Base-by-base conservation (phyloP, 1,140 invertebrate genomes). In the Chrysopa pallens region DNA sequence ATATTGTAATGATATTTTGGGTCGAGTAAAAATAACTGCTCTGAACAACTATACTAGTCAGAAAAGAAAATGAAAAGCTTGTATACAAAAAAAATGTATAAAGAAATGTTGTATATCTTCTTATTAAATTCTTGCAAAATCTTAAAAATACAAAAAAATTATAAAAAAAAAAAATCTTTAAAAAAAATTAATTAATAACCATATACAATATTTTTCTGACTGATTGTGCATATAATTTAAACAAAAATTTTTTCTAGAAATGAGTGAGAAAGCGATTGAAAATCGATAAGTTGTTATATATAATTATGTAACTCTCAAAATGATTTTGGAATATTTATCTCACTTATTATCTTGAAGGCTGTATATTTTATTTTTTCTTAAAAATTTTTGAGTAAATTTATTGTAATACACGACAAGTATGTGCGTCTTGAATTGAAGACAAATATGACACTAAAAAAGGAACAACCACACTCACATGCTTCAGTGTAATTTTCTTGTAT, bases 201-300 rank as follows among this genome's bases (percentile, higher is more conserved):
- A 53, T 51, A 53, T 53, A 53, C 51, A 53, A 45, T 53, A 53
- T 53, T 53, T 53, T 53, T 53, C 48, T 53, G 51, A 52, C 47
- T 50, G 47, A 50, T 47, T 40, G 43, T 47, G 45, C 48, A 44
- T 51, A 51, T 39, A 51, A 44, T 47, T 29, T 27, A 38, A 28
- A 37, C 27, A 14, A n/a, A 12, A 31, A 27, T 29, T 43, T 37
- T 43, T 43, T 38, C 36, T 38, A 35, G 44, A 37, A 46, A 46
- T 46, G 11, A 38, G 23, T 41, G 33, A 40, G 37, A 42, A 46
- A 29, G 36, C 38, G 37, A 29, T 41, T 31, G 14, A 39, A 39
- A 13, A 42, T 46, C 37, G 33, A 17, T 36, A 39, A 42, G 39
- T 27, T 43, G 36, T 33, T 38, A 43, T 43, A 38, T 43, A 23